Evolutionary conservation across 2,888 invertebrate species (phyloP).

Genomic region (Mesochorus sp.): DNA sequence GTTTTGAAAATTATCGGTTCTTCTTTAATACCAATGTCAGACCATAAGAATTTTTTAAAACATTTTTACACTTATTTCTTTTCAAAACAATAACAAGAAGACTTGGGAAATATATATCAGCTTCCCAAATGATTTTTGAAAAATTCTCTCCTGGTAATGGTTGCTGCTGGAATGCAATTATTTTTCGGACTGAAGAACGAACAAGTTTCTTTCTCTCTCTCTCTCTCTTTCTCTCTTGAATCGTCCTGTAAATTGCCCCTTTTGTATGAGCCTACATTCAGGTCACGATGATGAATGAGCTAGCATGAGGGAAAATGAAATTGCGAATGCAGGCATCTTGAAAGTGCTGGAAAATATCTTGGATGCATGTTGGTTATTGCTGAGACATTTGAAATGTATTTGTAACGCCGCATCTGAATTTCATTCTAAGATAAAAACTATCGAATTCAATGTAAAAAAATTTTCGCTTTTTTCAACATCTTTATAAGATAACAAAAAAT

Average conservation of each 20-base stretch:
- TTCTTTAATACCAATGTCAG: neutral
- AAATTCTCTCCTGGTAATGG: neutral
- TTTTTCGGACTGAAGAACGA: neutral
- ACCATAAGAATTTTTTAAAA: neutral
- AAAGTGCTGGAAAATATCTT: neutral
- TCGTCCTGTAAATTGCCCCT: neutral
- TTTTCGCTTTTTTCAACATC: constrained; percentile 4
- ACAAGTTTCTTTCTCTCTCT: too few species aligned
- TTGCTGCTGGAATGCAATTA: neutral
- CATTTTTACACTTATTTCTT: neutral
- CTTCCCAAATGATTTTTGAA: too few species aligned
- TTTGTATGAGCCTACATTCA: constrained; percentile 12
- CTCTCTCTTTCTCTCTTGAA: neutral
- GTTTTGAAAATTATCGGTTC: constrained; percentile 13
- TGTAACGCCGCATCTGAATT: neutral
- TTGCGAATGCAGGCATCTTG: constrained; percentile 32
- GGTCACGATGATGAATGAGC: constrained; percentile 24
- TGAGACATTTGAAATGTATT: constrained; percentile 16
- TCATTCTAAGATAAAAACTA: neutral
- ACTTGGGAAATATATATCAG: too few species aligned
- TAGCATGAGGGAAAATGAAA: constrained; percentile 30
- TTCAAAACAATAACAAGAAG: too few species aligned
- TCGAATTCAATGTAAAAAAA: constrained; percentile 10
- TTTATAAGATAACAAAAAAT: too few species aligned
- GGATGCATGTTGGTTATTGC: neutral